These are phyloP conservation scores for Eueremaeus valkanovi DNA, from an alignment of 2,888 invertebrate species.

Conservation along the genomic window DNA sequence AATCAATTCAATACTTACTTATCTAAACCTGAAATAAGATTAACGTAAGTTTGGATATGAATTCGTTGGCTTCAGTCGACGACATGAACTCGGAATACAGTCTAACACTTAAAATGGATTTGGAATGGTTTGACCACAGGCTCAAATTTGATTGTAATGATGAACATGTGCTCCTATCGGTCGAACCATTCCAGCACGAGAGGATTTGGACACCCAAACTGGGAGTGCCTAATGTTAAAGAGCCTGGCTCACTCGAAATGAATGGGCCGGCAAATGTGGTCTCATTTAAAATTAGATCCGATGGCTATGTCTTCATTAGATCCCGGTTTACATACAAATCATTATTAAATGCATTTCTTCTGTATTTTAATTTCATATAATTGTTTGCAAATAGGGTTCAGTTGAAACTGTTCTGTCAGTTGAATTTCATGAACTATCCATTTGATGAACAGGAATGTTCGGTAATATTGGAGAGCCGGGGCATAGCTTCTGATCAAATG, in stretches of 20 bases:
- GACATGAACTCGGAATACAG: conserved; percentile 35
- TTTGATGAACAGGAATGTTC: conserved; percentile 32
- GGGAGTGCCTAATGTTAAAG: conserved; percentile 26
- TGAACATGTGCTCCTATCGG: background rate
- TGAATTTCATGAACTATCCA: conserved; percentile 30
- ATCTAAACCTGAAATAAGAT: background rate
- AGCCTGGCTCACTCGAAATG: conserved; percentile 14
- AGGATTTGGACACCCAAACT: conserved; percentile 36
- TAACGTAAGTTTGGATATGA: conserved; percentile 37
- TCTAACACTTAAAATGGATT: conserved; percentile 26
- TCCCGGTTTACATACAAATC: background rate
- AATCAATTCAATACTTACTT: background rate
- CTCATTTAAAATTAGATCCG: background rate
- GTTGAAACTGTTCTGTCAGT: conserved; percentile 34
- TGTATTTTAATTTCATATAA: no score
- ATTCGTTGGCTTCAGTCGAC: conserved; percentile 12
- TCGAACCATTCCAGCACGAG: background rate
- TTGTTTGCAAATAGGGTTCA: conserved; percentile 1
- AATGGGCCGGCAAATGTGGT: background rate
- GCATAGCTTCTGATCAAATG: conserved; percentile 35
- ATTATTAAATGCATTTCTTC: background rate
- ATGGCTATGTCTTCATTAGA: conserved; percentile 33
- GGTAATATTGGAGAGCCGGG: conserved; percentile 12
- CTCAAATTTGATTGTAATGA: conserved; percentile 5
- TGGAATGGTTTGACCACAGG: conserved; percentile 37